Percentiles rank a stretch among this genome's conserved stretches.
Conservation (phyloP, 2,797 vertebrate genomes). For the Hippocampus kuda region DNA sequence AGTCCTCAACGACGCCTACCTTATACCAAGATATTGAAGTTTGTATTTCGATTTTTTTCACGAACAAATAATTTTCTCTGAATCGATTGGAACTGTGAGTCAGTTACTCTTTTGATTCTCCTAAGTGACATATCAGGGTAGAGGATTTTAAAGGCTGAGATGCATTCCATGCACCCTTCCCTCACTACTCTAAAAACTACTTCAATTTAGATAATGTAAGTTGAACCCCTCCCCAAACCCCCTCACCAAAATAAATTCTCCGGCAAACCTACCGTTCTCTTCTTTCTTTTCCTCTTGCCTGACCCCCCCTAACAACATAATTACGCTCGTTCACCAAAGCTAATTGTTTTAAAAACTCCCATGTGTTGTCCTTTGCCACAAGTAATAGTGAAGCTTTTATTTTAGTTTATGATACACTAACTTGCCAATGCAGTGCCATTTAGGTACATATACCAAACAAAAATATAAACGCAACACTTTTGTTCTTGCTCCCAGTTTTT, state of each 20-base stretch:
- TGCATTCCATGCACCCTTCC: conserved; percentile 28
- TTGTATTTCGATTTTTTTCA: neutral
- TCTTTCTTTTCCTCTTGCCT: conserved; percentile 39
- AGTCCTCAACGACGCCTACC: neutral
- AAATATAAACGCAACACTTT: too few relatives aligned
- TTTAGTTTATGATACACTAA: neutral
- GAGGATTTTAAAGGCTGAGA: conserved; percentile 34
- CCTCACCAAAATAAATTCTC: conserved; percentile 6
- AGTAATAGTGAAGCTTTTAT: conserved; percentile 8
- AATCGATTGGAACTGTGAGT: neutral
- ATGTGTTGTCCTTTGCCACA: conserved; percentile 44
- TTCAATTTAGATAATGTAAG: conserved; percentile 25
- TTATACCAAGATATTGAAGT: neutral
- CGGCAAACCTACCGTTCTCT: neutral
- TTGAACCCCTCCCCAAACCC: conserved; percentile 3
- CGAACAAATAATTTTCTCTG: neutral
- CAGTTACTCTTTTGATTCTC: neutral
- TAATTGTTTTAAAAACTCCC: conserved; percentile 63
- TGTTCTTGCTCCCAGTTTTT: too few relatives aligned
- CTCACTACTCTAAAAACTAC: conserved; percentile 18
- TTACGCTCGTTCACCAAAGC: conserved; percentile 43
- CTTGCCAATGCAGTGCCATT: neutral
- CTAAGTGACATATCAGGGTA: conserved; percentile 23
- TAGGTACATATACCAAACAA: neutral
- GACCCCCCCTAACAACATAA: conserved; percentile 58